Evolutionary conservation across 2,113 vertebrate species (phyloP), one percentile per base, ranked within the genome.

Genomic region (Cyrtonyx montezumae): DNA sequence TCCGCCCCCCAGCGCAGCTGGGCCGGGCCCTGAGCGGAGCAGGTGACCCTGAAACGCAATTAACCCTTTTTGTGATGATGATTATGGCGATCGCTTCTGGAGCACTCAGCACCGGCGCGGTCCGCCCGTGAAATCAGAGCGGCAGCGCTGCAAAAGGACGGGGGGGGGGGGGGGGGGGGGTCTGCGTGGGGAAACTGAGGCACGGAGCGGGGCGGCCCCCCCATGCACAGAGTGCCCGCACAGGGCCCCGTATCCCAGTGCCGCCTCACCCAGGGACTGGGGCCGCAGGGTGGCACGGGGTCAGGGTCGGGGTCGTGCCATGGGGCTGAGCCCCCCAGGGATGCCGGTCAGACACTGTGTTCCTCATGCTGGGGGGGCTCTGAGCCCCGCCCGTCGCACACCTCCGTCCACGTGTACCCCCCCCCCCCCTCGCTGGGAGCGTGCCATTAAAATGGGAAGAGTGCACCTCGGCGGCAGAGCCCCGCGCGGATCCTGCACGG

Each of bases 401-500:
- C 90, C 92, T 87, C 55, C 48, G 28, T 48, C 48, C 42, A 12
- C 74, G 56, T 12, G 11, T 43, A 43, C 43, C n/a, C 53, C 71
- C 40, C 92, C 66, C 30, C 13, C 13, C 11, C 49, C 73, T 55
- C 26, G 1, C 81, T 8, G 2, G 62, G 86, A 91, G 73, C 90
- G 79, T 77, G 75, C 95, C 88, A 94, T 95, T 92, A 90, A 73
- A 78, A 95, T 40, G 73, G 94, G 87, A 93, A 84, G 93, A 92
- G 78, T 61, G 56, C 91, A 84, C 85, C 49, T 96, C 84, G 92
- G 74, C 87, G 88, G 95, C 94, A 79, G 87, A 95, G 94, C 94
- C 95, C 94, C 91, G 78, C 34, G 68, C 88, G 32, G 94, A 59
- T 95, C 90, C 91, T 91, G 90, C 95, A 83, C 97, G 92, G 95